Evolutionary conservation across 1,140 invertebrate species (phyloP).

Genomic region (Carcinoscorpius rotundicauda): DNA sequence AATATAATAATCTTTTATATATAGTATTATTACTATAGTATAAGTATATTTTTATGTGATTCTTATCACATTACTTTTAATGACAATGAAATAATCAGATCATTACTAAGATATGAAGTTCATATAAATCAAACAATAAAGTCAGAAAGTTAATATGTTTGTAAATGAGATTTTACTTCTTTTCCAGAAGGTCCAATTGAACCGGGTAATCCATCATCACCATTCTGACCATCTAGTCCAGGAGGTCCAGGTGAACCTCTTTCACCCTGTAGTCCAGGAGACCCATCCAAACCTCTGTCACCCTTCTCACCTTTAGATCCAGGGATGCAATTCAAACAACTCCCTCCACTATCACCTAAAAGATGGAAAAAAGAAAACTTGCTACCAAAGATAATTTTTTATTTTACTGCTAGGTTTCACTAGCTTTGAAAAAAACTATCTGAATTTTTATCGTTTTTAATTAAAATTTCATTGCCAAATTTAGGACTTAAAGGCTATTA

Average conservation of each 20-base stretch:
- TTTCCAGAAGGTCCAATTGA: constrained; percentile 40
- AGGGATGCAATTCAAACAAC: constrained; percentile 55
- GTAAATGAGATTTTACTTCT: constrained; percentile 13
- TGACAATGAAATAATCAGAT: too few species aligned
- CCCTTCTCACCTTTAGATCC: constrained; percentile 38
- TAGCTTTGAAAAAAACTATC: too few species aligned
- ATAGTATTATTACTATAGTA: too few species aligned
- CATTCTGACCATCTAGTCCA: constrained; percentile 39
- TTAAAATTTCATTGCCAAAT: neutral
- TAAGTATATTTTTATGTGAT: too few species aligned
- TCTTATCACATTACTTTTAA: too few species aligned
- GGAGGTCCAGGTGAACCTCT: constrained; percentile 26
- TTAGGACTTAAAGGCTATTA: neutral
- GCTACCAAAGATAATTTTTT: too few species aligned
- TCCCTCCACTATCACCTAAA: constrained; percentile 38
- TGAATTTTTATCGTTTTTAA: neutral
- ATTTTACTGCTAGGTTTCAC: too few species aligned
- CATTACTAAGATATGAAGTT: too few species aligned
- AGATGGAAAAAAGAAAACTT: too few species aligned
- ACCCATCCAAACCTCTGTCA: constrained; percentile 45
- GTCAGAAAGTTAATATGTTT: too few species aligned
- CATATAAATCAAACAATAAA: too few species aligned
- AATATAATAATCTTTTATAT: too few species aligned
- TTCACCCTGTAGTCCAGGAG: constrained; percentile 35
- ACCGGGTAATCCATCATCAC: constrained; percentile 27